phyloP scores from a whole-genome alignment of 2,888 invertebrate genomes.

The Sesia bembeciformis region DNA sequence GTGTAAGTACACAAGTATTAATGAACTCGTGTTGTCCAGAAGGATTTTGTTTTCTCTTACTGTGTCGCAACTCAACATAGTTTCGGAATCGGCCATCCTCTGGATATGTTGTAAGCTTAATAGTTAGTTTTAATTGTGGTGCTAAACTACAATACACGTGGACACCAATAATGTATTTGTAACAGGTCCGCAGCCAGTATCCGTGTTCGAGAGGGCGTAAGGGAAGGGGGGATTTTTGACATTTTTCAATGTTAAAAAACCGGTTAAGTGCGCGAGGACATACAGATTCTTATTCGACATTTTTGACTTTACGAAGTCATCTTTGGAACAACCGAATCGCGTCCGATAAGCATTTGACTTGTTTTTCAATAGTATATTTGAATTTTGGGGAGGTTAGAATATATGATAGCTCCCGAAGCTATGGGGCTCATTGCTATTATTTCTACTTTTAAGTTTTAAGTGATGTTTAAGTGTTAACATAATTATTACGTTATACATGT shows the following conservation, averaged over 20 bases:
- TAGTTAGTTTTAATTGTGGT: conserved; percentile 54
- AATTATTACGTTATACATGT: conserved; percentile 9
- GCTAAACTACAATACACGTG: conserved; percentile 43
- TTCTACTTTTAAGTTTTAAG: conserved; percentile 42
- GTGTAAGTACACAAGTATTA: conserved; percentile 56
- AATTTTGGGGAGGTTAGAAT: too few species aligned
- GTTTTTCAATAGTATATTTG: too few species aligned
- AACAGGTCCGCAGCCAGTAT: conserved; percentile 3
- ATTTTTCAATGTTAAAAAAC: too few species aligned
- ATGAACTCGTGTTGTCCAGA: conserved; percentile 5
- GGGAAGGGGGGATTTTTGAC: too few species aligned
- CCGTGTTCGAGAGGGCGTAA: too few species aligned
- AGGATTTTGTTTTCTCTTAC: conserved; percentile 23
- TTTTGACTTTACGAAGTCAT: too few species aligned
- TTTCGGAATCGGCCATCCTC: conserved; percentile 21
- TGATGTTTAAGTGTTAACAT: conserved; percentile 39
- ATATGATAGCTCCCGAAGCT: too few species aligned
- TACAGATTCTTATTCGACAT: too few species aligned
- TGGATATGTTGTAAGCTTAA: conserved; percentile 41
- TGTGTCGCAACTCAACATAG: background rate
- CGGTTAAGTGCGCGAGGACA: too few species aligned
- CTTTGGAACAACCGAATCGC: too few species aligned
- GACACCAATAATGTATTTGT: conserved; percentile 57
- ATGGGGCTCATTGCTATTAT: background rate
- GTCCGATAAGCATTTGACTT: too few species aligned